Base-by-base conservation (phyloP, 37 sponge, comb jelly and placozoan species). In the Axinella damicornis region DNA sequence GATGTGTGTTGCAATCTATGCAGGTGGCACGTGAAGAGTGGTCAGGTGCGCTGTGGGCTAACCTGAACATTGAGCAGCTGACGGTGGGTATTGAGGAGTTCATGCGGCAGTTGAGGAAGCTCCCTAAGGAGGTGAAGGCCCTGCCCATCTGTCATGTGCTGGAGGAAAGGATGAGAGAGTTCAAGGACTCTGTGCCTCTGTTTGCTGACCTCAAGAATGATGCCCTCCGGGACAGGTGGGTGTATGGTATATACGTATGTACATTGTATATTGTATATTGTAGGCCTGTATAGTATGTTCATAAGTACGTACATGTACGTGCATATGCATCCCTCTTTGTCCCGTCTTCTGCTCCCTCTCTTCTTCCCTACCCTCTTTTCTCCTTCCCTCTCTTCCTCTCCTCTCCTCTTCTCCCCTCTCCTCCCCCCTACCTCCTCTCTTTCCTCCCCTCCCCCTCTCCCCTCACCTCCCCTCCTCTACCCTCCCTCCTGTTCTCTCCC, bases 141-240 rank as follows among this genome's bases (percentile, higher is more conserved):
- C 76, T 99, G 72, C 78, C 91, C 21, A 70, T 99, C 61, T 99
- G 89, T 79, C 91, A 89, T 17, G 88, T 97, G 52, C 90, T 99
- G 79, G 96, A 99, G 73, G 99, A 97, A 80, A 92, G 87, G 57
- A 92, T 99, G 95, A 90, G 90, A 63, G 97, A 90, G 53, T 99
- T 99, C 85, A 95, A 95, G 62, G 94, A 99, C 84, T 99, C 99
- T 56, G 91, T 99, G 62, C 99, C 99, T 25, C 92, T 99, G 57
- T 95, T 99, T 87, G 83, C 92, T 65, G 97, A 99, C 74, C 84
- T 99, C 60, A 99, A 99, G 81, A 99, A 92, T 70, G 99, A 99
- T 55, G 99, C 94, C 30, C 89, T 99, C 32, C 90, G 99, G 59
- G 97, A 96, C 40, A 84, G 96, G 93, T 92, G 39, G 12, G 52